Evolutionary conservation across 2,888 invertebrate genomes (phyloP).

Genomic region (Drosophila greeni): DNA sequence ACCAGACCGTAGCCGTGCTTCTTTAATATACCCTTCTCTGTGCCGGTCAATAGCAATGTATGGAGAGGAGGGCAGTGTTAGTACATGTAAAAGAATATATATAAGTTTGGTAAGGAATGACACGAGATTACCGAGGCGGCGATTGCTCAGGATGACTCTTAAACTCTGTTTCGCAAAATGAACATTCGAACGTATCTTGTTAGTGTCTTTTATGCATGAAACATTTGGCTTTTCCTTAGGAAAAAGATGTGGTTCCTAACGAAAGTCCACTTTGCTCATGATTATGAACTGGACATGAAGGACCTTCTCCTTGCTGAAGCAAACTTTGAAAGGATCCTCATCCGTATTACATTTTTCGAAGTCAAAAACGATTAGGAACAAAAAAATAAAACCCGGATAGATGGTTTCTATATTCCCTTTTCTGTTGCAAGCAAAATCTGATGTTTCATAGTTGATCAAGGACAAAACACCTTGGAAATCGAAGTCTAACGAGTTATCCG

Average conservation of each 20-base stretch:
- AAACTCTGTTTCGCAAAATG: conserved; percentile 3
- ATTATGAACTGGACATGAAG: not conserved
- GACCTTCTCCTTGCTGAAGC: not conserved
- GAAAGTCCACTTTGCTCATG: not conserved
- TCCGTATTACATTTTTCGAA: not conserved
- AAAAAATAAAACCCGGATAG: not conserved
- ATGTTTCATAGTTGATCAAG: not conserved
- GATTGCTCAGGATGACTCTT: conserved; percentile 17
- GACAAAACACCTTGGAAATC: not conserved
- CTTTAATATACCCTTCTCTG: conserved; percentile 95
- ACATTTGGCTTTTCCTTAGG: not conserved
- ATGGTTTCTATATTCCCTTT: not conserved
- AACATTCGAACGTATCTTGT: not conserved
- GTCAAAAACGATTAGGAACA: not conserved
- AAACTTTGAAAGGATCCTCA: not conserved
- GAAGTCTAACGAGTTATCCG: not conserved
- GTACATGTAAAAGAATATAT: conserved; percentile 70
- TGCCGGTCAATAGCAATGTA: conserved; percentile 34
- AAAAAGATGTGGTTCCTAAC: not conserved
- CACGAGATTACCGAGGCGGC: conserved; percentile 51
- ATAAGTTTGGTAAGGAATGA: conserved; percentile 64
- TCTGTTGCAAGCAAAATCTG: conserved; percentile 4
- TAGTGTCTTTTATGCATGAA: not conserved
- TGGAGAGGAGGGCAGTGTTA: conserved; percentile 18
- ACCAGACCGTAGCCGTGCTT: conserved; percentile 89